Conservation (phyloP, 2,888 invertebrate species). For the Pterostichus madidus region DNA sequence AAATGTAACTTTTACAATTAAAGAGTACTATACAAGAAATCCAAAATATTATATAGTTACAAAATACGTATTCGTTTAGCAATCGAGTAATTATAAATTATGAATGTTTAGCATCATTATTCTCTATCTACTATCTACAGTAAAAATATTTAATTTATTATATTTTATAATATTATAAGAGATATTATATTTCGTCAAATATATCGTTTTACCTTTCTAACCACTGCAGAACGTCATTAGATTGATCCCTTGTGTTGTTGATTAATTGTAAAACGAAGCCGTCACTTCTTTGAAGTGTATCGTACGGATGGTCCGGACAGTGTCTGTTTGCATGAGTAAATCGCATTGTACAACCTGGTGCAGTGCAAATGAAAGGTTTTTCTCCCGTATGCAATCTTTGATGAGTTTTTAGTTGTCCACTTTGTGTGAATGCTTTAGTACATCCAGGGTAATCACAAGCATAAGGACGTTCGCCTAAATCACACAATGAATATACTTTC, state of each 20-base stretch:
- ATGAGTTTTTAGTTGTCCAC: constrained; percentile 88
- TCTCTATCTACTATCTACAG: too few species aligned
- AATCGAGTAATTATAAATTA: too few species aligned
- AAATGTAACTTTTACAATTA: too few species aligned
- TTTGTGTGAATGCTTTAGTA: constrained; percentile 86
- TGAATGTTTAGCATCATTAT: too few species aligned
- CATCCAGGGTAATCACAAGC: constrained; percentile 87
- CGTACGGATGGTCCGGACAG: constrained; percentile 85
- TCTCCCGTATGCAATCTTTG: constrained; percentile 88
- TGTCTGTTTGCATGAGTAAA: constrained; percentile 89
- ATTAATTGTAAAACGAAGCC: constrained; percentile 78
- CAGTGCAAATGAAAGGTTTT: constrained; percentile 86
- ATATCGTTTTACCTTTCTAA: constrained; percentile 76
- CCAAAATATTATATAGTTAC: too few species aligned
- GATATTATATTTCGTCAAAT: too few species aligned
- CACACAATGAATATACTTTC: constrained; percentile 46
- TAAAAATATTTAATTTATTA: too few species aligned
- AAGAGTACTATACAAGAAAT: too few species aligned
- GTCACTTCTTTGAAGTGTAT: constrained; percentile 74
- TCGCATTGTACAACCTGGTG: constrained; percentile 82
- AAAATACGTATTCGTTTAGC: too few species aligned
- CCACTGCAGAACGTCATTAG: constrained; percentile 79
- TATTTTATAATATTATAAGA: too few species aligned
- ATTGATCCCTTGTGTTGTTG: constrained; percentile 77
- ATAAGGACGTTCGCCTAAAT: constrained; percentile 86